Base-by-base conservation (phyloP, 2,888 invertebrate species). In the Macaria notata region DNA sequence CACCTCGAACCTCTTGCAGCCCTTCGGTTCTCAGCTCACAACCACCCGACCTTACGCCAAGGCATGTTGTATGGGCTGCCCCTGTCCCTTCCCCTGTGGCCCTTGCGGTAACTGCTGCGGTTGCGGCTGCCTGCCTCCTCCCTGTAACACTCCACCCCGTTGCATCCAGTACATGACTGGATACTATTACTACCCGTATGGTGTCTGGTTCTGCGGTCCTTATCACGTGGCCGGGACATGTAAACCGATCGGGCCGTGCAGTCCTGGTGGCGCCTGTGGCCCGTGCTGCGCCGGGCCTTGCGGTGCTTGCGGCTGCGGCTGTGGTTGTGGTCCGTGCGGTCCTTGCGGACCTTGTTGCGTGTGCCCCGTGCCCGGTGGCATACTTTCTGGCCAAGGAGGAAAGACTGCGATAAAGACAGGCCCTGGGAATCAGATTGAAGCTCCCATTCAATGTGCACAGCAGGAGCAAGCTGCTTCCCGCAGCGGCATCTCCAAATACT, bases 101-200 rank as follows among this genome's bases (percentile, higher is more conserved):
- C 78, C 79, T 0, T 78, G 71, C 56, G 77, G 79, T n/a, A 68
- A 69, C 46, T 54, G 73, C 3, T 57, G 69, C 0, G 78, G 80
- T 19, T 80, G 79, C 48, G 65, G 68, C 46, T 80, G 78, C 49
- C 73, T 86, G 0, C 88, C 87, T 0, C 85, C 86, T 0, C 86
- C 86, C 0, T 83, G 85, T 61, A 82, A 84, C 57, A 66, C 68
- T 0, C 82, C 85, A 0, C 79, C 88, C 0, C 70, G 65, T n/a
- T 87, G 88, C 62, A 49, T 86, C 4, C 85, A 86, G 46, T 83
- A 81, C 63, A 85, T 87, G 84, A 82, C 83, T 4, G 87, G 88
- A 2, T 88, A 88, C 64, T 88, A 86, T 58, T 88, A 88, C 62
- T 88, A 88, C 48, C 87, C 87, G 0, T 88, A 88, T 51, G 88